A percentile compares a stretch with the other conserved stretches of the same genome.
phyloP scores from a whole-genome alignment of 2,797 vertebrate species.

The Garrulus glandarius region DNA sequence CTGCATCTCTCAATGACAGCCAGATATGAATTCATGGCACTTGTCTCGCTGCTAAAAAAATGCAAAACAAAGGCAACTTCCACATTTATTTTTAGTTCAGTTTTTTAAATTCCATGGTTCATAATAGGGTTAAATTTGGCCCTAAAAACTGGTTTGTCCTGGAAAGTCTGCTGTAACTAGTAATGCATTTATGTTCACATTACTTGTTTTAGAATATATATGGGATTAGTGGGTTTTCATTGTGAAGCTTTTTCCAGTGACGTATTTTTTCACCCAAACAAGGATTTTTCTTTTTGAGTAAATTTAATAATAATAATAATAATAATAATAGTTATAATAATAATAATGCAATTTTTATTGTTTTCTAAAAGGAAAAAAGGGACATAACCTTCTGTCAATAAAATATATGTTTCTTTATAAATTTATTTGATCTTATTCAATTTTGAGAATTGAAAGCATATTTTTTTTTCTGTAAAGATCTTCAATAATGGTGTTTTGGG shows the following conservation, averaged over 20 bases:
- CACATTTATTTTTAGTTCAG: neutral
- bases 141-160: neutral
- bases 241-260: neutral
- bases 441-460: neutral
- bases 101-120: neutral
- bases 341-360: neutral
- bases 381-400: neutral
- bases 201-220: neutral
- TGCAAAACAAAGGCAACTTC: neutral
- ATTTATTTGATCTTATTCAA: neutral
- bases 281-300: neutral
- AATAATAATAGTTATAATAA: too few relatives aligned
- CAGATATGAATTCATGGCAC: neutral
- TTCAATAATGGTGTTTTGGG: neutral
- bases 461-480: neutral
- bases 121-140: neutral
- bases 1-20: neutral
- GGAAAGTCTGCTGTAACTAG: neutral
- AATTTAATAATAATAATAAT: neutral
- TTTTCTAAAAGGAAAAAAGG: neutral
- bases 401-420: neutral
- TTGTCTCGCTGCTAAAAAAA: neutral
- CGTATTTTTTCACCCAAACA: neutral
- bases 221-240: neutral
- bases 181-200: neutral